Evolutionary conservation across 2,113 vertebrate species (phyloP), one percentile per base, ranked within the genome.

Genomic region (Herpetotheres cachinnans): DNA sequence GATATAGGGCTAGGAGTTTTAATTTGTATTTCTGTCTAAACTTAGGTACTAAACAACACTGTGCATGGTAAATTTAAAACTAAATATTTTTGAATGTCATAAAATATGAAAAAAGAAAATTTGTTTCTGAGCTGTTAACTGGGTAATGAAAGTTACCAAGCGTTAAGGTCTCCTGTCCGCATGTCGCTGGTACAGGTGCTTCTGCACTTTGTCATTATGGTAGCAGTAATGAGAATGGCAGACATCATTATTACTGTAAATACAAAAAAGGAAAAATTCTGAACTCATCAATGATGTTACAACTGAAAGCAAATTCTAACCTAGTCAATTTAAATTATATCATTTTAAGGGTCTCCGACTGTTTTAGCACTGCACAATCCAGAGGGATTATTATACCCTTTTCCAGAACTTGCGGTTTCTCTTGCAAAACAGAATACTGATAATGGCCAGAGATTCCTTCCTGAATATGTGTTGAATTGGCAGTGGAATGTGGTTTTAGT

Each of bases 11-110:
- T 90, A 44, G n/a, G 88, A 95, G 80, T 86, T 94, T 96, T 90
- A 96, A 88, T 86, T 89, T 95, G 71, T 83, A 71, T 90, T 97
- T 94, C 52, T 85, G 30, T 14, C 69, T 89, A 91, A 82, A 93
- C 73, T 86, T 56, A 82, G 25, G 74, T 92, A 89, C 72, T 82
- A 80, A 94, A 54, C 44, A 86, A 61, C 36, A 58, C 52, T 72
- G 83, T 55, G 27, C 29, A 12, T 19, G 15, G 49, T 65, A 71
- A 79, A 61, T 69, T 78, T 65, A 83, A 87, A 92, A 69, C 62
- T 63, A 63, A 36, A 2, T 63, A 16, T 81, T 24, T 86, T 34
- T 86, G n/a, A 62, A 83, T 32, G 19, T 50, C 32, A 26, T 20
- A 46, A 91, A 88, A 25, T 13, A 46, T 0, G 30, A 76, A 82